These are phyloP conservation scores for Gobius niger DNA, from an alignment of 2,113 vertebrate species.

Conservation along the genomic window DNA sequence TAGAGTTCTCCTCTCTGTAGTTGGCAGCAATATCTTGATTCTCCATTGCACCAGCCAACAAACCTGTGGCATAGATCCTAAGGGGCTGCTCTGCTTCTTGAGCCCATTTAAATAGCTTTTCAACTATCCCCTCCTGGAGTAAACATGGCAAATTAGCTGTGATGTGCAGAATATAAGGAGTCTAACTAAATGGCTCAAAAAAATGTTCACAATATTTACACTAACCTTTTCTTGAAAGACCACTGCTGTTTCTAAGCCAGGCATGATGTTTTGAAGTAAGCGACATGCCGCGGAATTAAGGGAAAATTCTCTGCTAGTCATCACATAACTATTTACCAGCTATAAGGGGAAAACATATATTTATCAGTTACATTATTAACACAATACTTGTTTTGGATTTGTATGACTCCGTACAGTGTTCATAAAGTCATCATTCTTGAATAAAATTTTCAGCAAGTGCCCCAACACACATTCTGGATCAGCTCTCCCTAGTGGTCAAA, in stretches of 20 bases:
- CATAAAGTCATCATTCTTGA: slow-evolving; percentile 99
- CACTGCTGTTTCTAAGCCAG: slow-evolving; percentile 95
- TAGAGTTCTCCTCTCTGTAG: slow-evolving; percentile 97
- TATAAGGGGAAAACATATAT: slow-evolving; percentile 44
- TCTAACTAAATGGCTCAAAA: not conserved
- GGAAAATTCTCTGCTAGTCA: slow-evolving; percentile 93
- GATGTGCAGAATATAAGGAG: not conserved
- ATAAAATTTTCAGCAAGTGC: slow-evolving; percentile 95
- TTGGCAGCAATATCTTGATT: slow-evolving; percentile 99
- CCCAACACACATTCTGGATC: slow-evolving; percentile 97
- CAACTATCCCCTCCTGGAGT: slow-evolving; percentile 94
- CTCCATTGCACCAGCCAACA: slow-evolving; percentile 98
- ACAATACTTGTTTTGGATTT: not conserved
- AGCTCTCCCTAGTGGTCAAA: slow-evolving; percentile 84
- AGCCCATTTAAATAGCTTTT: slow-evolving; percentile 97
- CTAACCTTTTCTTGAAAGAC: slow-evolving; percentile 63
- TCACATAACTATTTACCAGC: slow-evolving; percentile 97
- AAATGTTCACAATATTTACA: not conserved
- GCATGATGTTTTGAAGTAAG: slow-evolving; percentile 97
- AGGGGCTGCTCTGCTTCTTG: slow-evolving; percentile 93
- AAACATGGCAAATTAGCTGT: not conserved
- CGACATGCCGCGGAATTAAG: slow-evolving; percentile 94
- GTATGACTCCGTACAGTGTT: slow-evolving; percentile 83
- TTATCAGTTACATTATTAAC: not conserved
- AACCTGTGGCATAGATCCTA: slow-evolving; percentile 91